Evolutionary conservation across 2,888 invertebrate species (phyloP).

Genomic region (Leptinotarsa peninsularis): DNA sequence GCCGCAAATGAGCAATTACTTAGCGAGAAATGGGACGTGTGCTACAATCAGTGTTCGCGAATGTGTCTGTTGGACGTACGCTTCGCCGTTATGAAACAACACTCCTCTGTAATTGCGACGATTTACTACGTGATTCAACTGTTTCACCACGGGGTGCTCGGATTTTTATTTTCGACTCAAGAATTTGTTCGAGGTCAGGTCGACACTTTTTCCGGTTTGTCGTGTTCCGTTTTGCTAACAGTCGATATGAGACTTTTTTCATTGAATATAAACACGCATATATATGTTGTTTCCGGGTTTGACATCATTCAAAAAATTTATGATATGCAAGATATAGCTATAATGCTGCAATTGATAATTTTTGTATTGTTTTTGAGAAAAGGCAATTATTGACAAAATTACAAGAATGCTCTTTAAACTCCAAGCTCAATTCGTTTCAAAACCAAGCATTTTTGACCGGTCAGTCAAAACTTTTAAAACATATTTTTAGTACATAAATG

Average conservation of each 20-base stretch:
- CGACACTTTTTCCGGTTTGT: not conserved
- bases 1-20: constrained; percentile 61
- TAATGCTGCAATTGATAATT: too few relatives aligned
- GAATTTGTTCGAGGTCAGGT: not conserved
- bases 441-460: too few relatives aligned
- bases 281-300: too few relatives aligned
- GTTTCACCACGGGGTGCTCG: constrained; percentile 22
- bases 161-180: constrained; percentile 22
- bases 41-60: constrained; percentile 41
- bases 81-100: constrained; percentile 40
- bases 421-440: too few relatives aligned
- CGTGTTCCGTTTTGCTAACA: not conserved
- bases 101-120: constrained; percentile 43
- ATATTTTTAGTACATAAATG: too few relatives aligned
- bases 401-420: too few relatives aligned
- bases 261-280: too few relatives aligned
- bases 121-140: constrained; percentile 41
- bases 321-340: too few relatives aligned
- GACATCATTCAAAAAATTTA: too few relatives aligned
- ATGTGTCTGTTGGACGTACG: constrained; percentile 36
- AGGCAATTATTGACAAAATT: too few relatives aligned
- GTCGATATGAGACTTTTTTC: not conserved
- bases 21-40: constrained; percentile 54
- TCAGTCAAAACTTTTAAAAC: too few relatives aligned
- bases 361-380: too few relatives aligned